A percentile compares a stretch with the other conserved stretches of the same genome.
Conservation (phyloP, 2,888 invertebrate genomes). For the Archaeoteleia sp. region DNA sequence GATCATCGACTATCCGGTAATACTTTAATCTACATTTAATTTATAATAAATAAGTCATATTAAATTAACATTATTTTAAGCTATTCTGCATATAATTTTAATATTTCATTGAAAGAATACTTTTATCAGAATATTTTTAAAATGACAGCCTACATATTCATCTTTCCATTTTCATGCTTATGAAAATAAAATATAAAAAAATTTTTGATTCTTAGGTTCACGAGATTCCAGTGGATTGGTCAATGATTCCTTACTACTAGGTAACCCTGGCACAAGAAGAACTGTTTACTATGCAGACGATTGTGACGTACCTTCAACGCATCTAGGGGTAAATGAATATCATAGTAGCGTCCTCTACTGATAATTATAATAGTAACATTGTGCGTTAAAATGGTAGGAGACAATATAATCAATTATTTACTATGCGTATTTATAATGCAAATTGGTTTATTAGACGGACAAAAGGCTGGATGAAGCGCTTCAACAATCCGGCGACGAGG, state of each 20-base stretch:
- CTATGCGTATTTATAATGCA: background rate
- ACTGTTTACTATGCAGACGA: slow-evolving; percentile 84
- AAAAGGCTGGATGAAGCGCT: slow-evolving; percentile 57
- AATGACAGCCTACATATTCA: too few species aligned
- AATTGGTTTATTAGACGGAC: slow-evolving; percentile 52
- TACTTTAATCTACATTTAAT: slow-evolving; percentile 4
- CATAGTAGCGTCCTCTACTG: background rate
- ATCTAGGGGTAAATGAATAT: slow-evolving; percentile 61
- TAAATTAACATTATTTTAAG: too few species aligned
- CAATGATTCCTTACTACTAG: slow-evolving; percentile 80
- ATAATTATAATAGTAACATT: too few species aligned
- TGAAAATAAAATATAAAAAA: background rate
- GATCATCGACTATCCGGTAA: slow-evolving; percentile 58
- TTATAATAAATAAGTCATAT: slow-evolving; percentile 10
- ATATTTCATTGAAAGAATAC: too few species aligned
- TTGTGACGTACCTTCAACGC: slow-evolving; percentile 64
- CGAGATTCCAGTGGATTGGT: slow-evolving; percentile 59
- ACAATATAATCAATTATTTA: background rate
- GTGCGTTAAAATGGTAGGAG: too few species aligned
- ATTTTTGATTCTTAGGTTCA: slow-evolving; percentile 47
- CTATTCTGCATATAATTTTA: too few species aligned
- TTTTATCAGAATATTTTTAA: too few species aligned
- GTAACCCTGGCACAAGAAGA: slow-evolving; percentile 87
- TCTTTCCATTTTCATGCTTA: slow-evolving; percentile 1
- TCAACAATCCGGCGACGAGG: slow-evolving; percentile 61